These are phyloP conservation scores for Eutrigla gurnardus DNA, from an alignment of 2,797 vertebrate genomes.

Conservation along the genomic window DNA sequence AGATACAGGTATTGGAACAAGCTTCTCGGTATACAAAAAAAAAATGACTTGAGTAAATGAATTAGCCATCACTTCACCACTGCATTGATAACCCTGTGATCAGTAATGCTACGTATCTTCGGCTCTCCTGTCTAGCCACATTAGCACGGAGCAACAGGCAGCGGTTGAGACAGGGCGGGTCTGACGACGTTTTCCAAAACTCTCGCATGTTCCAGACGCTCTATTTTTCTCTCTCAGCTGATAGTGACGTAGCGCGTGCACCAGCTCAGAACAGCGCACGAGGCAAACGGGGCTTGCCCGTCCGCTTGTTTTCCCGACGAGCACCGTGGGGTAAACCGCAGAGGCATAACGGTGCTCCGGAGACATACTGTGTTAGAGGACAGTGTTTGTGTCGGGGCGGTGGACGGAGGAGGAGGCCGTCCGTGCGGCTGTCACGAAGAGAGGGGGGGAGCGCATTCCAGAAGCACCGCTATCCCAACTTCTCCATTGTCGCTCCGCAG, in stretches of 20 bases:
- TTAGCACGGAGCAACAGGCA: slow-evolving; percentile 42
- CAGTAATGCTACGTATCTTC: no score
- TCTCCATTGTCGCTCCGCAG: slow-evolving; percentile 28
- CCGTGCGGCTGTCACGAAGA: slow-evolving; percentile 30
- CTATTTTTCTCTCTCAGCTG: slow-evolving; percentile 65
- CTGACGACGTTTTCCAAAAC: slow-evolving; percentile 44
- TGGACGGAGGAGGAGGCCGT: slow-evolving; percentile 17
- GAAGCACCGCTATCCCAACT: slow-evolving; percentile 17
- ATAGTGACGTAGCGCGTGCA: slow-evolving; percentile 72
- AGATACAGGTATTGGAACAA: no score
- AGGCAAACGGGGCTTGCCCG: not conserved
- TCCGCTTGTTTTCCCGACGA: not conserved
- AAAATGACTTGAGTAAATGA: no score
- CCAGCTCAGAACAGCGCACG: not conserved
- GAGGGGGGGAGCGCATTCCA: slow-evolving; percentile 16
- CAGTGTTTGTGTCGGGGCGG: not conserved
- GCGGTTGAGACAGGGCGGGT: slow-evolving; percentile 38
- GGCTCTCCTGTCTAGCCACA: not conserved
- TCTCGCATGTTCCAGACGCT: slow-evolving; percentile 73
- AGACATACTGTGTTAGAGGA: not conserved
- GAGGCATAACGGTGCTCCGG: not conserved
- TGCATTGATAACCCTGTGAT: not conserved
- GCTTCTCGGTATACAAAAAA: no score
- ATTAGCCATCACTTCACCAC: not conserved
- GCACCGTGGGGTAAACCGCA: not conserved